phyloP scores from a whole-genome alignment of 2,888 invertebrate species.

The Cantharis flavilabris region DNA sequence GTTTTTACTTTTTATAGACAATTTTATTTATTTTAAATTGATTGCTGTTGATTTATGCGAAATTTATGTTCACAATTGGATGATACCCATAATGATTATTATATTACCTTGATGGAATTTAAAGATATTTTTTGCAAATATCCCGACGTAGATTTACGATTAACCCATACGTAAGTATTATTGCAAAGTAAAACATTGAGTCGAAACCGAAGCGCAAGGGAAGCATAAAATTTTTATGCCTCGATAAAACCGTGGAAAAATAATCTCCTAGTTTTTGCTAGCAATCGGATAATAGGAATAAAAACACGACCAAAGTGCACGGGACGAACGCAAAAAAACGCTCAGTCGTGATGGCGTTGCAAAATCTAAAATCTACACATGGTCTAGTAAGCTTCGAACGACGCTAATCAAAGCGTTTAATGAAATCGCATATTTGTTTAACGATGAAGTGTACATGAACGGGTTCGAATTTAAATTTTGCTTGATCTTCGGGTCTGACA shows the following conservation, averaged over 20 bases:
- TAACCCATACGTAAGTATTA: background rate
- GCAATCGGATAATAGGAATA: background rate
- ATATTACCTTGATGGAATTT: background rate
- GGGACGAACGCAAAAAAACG: conserved; percentile 15
- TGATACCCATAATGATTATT: background rate
- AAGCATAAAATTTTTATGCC: conserved; percentile 22
- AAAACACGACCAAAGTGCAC: conserved; percentile 9
- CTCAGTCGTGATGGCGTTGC: conserved; percentile 23
- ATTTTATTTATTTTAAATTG: conserved; percentile 27
- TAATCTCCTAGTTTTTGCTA: conserved; percentile 5
- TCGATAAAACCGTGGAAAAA: conserved; percentile 15
- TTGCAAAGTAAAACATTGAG: background rate
- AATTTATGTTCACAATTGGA: conserved; percentile 9
- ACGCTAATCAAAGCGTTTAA: conserved; percentile 53
- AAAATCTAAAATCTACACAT: conserved; percentile 37
- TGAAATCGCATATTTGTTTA: conserved; percentile 52
- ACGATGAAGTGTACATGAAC: conserved; percentile 49
- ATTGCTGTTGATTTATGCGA: conserved; percentile 21
- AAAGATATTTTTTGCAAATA: background rate
- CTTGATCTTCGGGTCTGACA: conserved; percentile 33
- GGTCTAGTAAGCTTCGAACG: conserved; percentile 51
- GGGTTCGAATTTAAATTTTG: conserved; percentile 40
- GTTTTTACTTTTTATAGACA: conserved; percentile 27
- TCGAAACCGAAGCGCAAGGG: conserved; percentile 9
- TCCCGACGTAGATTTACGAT: background rate